Base-by-base conservation (phyloP, 2,888 invertebrate species). In the Agrochola lota region DNA sequence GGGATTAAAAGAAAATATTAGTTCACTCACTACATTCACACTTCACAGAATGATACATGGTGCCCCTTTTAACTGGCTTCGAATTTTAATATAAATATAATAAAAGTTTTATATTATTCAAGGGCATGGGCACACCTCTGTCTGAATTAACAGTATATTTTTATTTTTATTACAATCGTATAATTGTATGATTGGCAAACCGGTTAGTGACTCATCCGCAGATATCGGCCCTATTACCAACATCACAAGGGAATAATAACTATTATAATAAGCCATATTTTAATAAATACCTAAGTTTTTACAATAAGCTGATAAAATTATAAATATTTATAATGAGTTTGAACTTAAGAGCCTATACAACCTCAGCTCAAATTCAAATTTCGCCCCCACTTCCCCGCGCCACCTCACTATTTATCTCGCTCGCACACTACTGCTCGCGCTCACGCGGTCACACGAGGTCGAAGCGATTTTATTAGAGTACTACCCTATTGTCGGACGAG, bases 261-360 rank as follows among this genome's bases (percentile, higher is more conserved):
- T 78, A 66, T 43, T 23, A 43, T 66, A 83, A 66, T 60, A 71
- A 60, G 40, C n/a, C 8, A 15, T n/a, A 49, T 67, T 71, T 77
- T 83, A 78, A 71, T 83, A 8, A 5, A 35, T 80, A 74, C 26
- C 26, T 60, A 80, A 17, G 8, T 43, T 62, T 67, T 43, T 49
- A 71, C 60, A 71, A 73, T 35, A 81, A 17, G 52, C 26, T 60
- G 62, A 78, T 78, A 67, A 78, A 67, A 72, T 71, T 40, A 60
- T 67, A 84, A 78, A 78, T 71, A 85, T 74, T 78, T 70, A 85
- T 78, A 59, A 59, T 52, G 20, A 71, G n/a, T 74, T 64, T 74
- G 55, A 74, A 82, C 68, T 52, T 59, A n/a, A n/a, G n/a, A n/a
- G n/a, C n/a, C n/a, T n/a, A n/a, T n/a, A n/a, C n/a, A n/a, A n/a